Evolutionary conservation across 2,888 invertebrate genomes (phyloP), one percentile per base, ranked within the genome.

Genomic region (Caenorhabditis zanzibari): DNA sequence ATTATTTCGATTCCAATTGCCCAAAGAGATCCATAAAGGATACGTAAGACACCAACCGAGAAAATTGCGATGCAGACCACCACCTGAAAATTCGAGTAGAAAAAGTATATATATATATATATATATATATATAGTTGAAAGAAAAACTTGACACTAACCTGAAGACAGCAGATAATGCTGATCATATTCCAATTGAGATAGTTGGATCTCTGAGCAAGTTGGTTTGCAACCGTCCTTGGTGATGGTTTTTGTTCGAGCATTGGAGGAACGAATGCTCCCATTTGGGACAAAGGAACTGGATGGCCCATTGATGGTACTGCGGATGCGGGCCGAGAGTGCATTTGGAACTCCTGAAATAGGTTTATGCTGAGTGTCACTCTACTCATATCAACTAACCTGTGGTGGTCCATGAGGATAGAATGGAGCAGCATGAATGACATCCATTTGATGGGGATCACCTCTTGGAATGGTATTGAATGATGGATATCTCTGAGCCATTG

Each of bases 181-280:
- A 84, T 69, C 44, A 58, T 28, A 41, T 81, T 84, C 84, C 84
- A 84, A 68, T 81, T 84, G n/a, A 84, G 47, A 59, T 75, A 66
- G 7, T 24, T 24, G 1, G 83, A 64, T 49, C 52, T 32, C 26
- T 74, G 69, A 7, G 80, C 80, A 28, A 83, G 59, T 47, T 83
- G 83, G 2, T 72, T 54, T 35, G 80, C 63, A 26, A 83, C 75
- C 10, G 79, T 74, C 24, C 75, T 52, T 28, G 80, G 83, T 3
- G 75, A 75, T 12, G 71, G 79, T n/a, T 71, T 83, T 44, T 63
- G 74, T 32, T 79, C 77, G 14, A 77, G 52, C 58, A 79, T 59
- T n/a, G 83, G 75, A 14, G 75, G 71, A 1, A 75, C 64, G 22
- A 71, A 75, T 35, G 73, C 59, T 22, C 54, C 66, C 66, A 69